Conservation (phyloP, 2,113 vertebrate genomes). For the Euleptes europaea region DNA sequence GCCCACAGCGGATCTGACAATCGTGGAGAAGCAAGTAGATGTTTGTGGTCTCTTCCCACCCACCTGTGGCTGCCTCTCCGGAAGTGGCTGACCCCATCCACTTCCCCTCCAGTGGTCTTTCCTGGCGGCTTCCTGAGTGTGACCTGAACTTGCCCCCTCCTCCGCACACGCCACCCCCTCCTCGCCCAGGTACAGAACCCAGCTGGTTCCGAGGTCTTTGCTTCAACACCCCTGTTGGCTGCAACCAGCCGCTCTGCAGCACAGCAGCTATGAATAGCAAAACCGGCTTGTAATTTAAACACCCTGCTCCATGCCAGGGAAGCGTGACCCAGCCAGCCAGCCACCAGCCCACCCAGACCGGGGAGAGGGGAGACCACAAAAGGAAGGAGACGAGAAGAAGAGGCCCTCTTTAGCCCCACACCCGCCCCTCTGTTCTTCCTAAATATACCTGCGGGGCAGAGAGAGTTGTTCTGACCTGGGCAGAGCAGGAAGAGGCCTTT, state of each 20-base stretch:
- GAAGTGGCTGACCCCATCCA: too few relatives aligned
- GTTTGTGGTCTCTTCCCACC: background rate
- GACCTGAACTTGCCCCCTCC: background rate
- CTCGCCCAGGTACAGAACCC: background rate
- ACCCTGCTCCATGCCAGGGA: background rate
- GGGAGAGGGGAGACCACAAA: slow-evolving; percentile 49
- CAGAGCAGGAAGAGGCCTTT: background rate
- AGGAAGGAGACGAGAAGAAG: slow-evolving; percentile 25
- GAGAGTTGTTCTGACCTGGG: fast-evolving
- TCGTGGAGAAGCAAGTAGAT: background rate
- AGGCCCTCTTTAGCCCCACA: background rate
- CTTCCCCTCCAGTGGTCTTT: background rate
- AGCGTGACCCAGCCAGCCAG: background rate
- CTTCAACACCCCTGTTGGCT: slow-evolving; percentile 24
- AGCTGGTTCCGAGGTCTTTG: slow-evolving; percentile 24
- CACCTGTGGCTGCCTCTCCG: background rate
- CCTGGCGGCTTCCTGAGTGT: background rate
- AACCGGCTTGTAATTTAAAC: slow-evolving; percentile 53
- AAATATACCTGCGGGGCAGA: background rate
- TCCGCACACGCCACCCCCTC: background rate
- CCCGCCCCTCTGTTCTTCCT: background rate
- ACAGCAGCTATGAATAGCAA: slow-evolving; percentile 51
- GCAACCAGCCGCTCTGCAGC: background rate
- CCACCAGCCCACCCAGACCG: background rate
- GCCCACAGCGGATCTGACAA: background rate